A percentile compares a stretch with the other conserved stretches of the same genome.
Evolutionary conservation across 2,113 vertebrate species (phyloP).

Genomic region (cat (Felis catus)): DNA sequence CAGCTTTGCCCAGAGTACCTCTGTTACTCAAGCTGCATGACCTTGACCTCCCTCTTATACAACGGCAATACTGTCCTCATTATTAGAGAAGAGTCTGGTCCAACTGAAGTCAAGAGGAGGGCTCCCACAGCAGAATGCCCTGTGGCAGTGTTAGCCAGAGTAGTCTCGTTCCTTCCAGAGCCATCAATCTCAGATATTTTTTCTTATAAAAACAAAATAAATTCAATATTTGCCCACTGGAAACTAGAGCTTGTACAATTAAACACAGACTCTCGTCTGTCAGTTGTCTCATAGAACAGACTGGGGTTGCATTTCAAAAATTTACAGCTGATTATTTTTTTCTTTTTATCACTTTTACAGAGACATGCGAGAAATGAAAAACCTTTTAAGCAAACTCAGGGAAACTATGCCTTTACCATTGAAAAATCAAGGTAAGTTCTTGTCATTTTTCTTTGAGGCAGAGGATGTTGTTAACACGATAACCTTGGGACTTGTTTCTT

Average conservation of each 20-base stretch:
- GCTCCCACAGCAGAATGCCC: not conserved
- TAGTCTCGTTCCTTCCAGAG: not conserved
- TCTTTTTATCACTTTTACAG: conserved; percentile 84
- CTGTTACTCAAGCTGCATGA: not conserved
- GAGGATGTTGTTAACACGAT: not conserved
- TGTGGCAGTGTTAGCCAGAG: not conserved
- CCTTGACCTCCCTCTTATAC: not conserved
- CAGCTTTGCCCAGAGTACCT: not conserved
- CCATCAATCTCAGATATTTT: not conserved
- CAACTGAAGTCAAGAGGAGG: not conserved
- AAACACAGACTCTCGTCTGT: not conserved
- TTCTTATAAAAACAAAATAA: conserved; percentile 46
- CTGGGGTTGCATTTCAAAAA: conserved; percentile 17
- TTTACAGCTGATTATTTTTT: conserved; percentile 41
- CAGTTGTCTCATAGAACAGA: not conserved
- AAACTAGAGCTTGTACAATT: not conserved
- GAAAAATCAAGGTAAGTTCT: conserved; percentile 96
- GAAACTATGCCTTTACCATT: conserved; percentile 99
- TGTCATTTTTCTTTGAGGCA: conserved; percentile 57
- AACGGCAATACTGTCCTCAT: not conserved
- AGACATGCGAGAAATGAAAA: conserved; percentile 99
- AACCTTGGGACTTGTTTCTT: conserved; percentile 41
- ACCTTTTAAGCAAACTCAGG: conserved; percentile 99
- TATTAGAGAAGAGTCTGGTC: not conserved
- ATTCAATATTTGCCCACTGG: conserved; percentile 23